Percentiles rank a stretch among this genome's conserved stretches.
phyloP scores from a whole-genome alignment of 1,140 invertebrate genomes.

The Lasioglossum baleicum region DNA sequence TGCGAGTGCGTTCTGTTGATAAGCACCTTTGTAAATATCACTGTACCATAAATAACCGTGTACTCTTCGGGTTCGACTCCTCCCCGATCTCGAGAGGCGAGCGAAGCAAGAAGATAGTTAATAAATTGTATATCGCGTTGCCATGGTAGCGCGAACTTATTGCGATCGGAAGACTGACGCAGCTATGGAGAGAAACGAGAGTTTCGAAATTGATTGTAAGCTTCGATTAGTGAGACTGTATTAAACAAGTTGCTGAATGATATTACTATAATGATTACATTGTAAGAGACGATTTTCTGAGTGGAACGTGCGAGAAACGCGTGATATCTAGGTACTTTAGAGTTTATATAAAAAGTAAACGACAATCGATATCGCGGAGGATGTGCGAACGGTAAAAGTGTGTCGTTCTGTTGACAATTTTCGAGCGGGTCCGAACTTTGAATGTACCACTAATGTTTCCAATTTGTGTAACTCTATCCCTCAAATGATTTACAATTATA shows the following conservation, averaged over 20 bases:
- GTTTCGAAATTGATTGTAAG: background rate
- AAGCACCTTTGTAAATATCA: slow-evolving; percentile 59
- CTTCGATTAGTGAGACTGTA: slow-evolving; percentile 3
- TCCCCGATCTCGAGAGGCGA: slow-evolving; percentile 44
- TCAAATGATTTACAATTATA: slow-evolving; percentile 59
- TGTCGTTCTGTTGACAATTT: slow-evolving; percentile 47
- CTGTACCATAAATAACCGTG: slow-evolving; percentile 57
- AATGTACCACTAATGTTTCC: slow-evolving; percentile 54
- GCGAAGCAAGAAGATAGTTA: background rate
- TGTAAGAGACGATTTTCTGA: too few species aligned
- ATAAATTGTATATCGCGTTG: background rate
- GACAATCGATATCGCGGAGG: slow-evolving; percentile 45
- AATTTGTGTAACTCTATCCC: slow-evolving; percentile 59
- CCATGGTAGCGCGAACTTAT: too few species aligned
- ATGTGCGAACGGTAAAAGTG: slow-evolving; percentile 17
- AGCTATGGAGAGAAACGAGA: background rate
- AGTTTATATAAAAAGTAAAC: slow-evolving; percentile 6
- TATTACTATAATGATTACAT: slow-evolving; percentile 44
- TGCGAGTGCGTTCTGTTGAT: slow-evolving; percentile 50
- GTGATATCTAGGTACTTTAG: slow-evolving; percentile 28
- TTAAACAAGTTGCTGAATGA: slow-evolving; percentile 21
- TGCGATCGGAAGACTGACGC: background rate
- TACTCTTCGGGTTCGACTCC: slow-evolving; percentile 48
- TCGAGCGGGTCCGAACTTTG: slow-evolving; percentile 35
- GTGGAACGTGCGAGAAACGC: background rate